These are phyloP conservation scores for Choloepus hoffmanni DNA, from an alignment of 2,113 vertebrate species.

Conservation along the genomic window DNA sequence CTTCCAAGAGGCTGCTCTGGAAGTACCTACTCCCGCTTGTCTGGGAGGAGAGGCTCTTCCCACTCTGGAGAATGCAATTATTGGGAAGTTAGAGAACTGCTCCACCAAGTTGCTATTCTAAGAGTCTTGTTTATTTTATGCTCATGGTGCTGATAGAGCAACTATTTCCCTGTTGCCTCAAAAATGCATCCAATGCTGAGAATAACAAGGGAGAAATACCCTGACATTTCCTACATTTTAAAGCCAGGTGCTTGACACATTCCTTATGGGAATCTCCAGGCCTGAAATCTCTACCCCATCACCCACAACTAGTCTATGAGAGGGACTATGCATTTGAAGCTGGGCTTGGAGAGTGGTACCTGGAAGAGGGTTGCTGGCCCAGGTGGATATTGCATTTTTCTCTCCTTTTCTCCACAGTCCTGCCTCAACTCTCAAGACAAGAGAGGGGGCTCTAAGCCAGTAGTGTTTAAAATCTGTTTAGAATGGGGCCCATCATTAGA, in stretches of 20 bases:
- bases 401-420: background rate
- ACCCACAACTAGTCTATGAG: background rate
- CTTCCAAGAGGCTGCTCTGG: background rate
- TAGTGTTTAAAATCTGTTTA: background rate
- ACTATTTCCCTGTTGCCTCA: background rate
- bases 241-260: background rate
- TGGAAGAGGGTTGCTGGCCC: background rate
- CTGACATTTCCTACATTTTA: background rate
- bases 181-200: background rate
- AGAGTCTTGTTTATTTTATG: background rate
- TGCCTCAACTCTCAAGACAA: too few species aligned
- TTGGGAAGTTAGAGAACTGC: background rate
- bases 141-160: background rate
- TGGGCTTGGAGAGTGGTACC: accelerated
- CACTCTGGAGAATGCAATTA: background rate
- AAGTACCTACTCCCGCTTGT: background rate
- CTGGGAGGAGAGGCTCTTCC: background rate
- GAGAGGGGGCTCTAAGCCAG: too few species aligned
- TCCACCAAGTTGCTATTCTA: background rate
- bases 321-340: background rate
- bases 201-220: background rate
- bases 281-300: background rate
- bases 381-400: background rate
- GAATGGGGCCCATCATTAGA: background rate
- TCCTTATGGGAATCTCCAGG: background rate